Evolutionary conservation across 2,888 invertebrate genomes (phyloP).

Genomic region (Watsonalla cultraria): DNA sequence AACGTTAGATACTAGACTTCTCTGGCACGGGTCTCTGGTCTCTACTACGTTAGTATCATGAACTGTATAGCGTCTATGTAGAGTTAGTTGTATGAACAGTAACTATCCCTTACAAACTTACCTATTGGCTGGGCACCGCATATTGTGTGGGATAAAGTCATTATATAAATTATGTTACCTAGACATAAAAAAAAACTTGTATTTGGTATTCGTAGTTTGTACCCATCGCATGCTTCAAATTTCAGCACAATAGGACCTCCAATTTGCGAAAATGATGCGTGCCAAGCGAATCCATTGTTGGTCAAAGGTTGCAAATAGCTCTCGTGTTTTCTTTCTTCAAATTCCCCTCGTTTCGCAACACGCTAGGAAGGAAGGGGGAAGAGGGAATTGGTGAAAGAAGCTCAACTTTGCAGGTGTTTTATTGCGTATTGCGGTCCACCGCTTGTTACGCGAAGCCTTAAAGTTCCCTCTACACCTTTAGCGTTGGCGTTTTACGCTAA

Average conservation of each 20-base stretch:
- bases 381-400: slow-evolving; percentile 24
- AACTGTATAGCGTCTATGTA: too few species aligned
- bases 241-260: not conserved
- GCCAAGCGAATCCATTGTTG: slow-evolving; percentile 23
- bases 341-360: slow-evolving; percentile 16
- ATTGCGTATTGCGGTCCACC: slow-evolving; percentile 43
- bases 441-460: slow-evolving; percentile 40
- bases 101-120: too few species aligned
- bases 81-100: too few species aligned
- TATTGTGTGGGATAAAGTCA: too few species aligned
- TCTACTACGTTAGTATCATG: too few species aligned
- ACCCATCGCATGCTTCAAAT: too few species aligned
- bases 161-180: not conserved
- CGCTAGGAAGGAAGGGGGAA: slow-evolving; percentile 15
- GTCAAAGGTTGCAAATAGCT: slow-evolving; percentile 20
- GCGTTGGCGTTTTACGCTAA: slow-evolving; percentile 16
- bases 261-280: slow-evolving; percentile 8
- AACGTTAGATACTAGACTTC: too few species aligned
- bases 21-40: too few species aligned
- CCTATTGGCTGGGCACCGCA: too few species aligned
- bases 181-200: not conserved
- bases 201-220: too few species aligned
- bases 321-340: slow-evolving; percentile 27
- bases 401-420: slow-evolving; percentile 40
- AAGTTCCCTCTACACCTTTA: slow-evolving; percentile 22